phyloP scores from a whole-genome alignment of 1,140 invertebrate species.

The Sinonovacula constricta region DNA sequence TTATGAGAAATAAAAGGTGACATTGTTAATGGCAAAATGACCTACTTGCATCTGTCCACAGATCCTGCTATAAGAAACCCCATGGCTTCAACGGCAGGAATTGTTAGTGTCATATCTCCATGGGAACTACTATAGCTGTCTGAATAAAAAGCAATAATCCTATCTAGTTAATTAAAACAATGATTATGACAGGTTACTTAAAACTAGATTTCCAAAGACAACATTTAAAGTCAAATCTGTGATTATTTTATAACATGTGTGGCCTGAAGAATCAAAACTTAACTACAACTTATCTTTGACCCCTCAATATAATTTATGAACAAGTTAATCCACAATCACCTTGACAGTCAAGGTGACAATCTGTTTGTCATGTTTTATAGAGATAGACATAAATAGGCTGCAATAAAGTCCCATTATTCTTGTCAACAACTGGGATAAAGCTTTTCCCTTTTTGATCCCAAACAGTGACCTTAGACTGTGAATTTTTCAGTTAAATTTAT shows the following conservation, averaged over 20 bases:
- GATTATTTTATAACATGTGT: background rate
- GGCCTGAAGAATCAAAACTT: background rate
- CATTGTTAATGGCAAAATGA: no score
- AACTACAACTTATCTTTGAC: no score
- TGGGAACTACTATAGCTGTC: constrained; percentile 52
- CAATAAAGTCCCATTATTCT: no score
- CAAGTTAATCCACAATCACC: no score
- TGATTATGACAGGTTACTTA: background rate
- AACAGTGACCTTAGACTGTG: no score
- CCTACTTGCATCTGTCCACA: constrained; percentile 70
- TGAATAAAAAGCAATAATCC: constrained; percentile 12
- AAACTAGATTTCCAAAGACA: background rate
- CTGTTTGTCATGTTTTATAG: no score
- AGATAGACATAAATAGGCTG: no score
- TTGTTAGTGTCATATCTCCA: constrained; percentile 53
- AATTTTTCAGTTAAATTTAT: background rate
- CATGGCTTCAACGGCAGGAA: constrained; percentile 73
- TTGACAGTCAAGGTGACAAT: no score
- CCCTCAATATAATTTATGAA: no score
- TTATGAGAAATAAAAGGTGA: background rate
- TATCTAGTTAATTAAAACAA: background rate
- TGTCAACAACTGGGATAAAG: no score
- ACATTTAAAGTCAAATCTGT: background rate
- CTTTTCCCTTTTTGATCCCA: no score
- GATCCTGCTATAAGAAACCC: constrained; percentile 75